Evolutionary conservation across 2,797 vertebrate species (phyloP), one percentile per base, ranked within the genome.

Genomic region (Gambusia yucatana): DNA sequence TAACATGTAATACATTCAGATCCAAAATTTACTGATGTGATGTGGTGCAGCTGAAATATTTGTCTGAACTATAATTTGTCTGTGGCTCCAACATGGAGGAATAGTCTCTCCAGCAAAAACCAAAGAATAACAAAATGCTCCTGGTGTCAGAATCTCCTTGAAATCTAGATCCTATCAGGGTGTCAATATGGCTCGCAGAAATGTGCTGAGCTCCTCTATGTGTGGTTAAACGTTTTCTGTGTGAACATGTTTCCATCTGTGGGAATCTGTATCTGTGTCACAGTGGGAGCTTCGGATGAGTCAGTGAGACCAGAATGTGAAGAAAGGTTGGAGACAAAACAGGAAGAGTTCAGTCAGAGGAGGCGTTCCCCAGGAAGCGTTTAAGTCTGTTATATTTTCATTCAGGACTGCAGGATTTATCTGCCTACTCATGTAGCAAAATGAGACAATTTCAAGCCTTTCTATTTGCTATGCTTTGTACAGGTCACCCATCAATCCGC

Each of bases 121-220:
- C 33, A 84, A 92, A 89, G 90, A 92, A 93, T 92, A 94, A 94
- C 86, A 92, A 90, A 94, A 92, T 86, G 86, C 84, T 89, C 65
- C 65, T 55, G 47, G 90, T 89, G 89, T 86, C 91, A 92, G 89
- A 93, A 89, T 87, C 88, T 89, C 84, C 87, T 87, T 84, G 74
- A 84, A 39, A 36, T 70, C 65, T 43, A 86, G 91, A 93, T 92
- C 90, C 90, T 92, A 88, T 86, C 93, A 90, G 76, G 89, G 91
- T 94, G 91, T 94, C 92, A 93, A 91, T 87, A 91, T 88, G 91
- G 85, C 90, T 87, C n/a, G 1, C 79, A 92, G 86, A 87, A 94
- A 95, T 93, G 91, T 94, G 91, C 92, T 91, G 90, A 91, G 88
- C 91, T 89, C 61, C 80, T 77, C 77, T 75, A 30, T 41, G 69